Conservation (phyloP, 1,140 invertebrate genomes). For the Panagrolaimus sp. region DNA sequence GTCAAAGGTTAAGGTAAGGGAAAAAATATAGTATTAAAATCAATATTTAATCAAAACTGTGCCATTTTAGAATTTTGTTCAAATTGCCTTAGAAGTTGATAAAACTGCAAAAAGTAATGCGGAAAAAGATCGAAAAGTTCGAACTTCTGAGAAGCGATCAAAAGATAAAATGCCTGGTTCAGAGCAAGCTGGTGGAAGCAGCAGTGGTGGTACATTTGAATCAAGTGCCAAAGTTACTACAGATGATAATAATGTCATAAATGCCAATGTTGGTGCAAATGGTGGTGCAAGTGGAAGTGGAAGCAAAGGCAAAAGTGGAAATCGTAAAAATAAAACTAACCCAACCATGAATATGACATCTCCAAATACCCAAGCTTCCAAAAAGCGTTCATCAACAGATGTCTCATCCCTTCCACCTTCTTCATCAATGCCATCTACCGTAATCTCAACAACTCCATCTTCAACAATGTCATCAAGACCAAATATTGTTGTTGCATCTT, state of each 20-base stretch:
- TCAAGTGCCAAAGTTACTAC: neutral
- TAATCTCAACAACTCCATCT: too few relatives aligned
- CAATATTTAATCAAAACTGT: neutral
- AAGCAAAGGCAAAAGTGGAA: neutral
- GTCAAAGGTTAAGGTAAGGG: neutral
- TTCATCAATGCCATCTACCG: too few relatives aligned
- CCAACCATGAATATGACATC: neutral
- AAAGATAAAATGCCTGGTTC: constrained; percentile 15
- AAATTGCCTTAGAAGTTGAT: constrained; percentile 36
- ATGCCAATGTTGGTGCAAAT: neutral
- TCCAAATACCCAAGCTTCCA: neutral
- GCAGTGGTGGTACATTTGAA: neutral
- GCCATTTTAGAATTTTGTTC: constrained; percentile 35
- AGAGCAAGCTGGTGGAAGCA: neutral
- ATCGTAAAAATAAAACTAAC: neutral
- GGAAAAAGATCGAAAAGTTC: constrained; percentile 38
- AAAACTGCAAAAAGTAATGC: constrained; percentile 29
- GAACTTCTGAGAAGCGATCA: constrained; percentile 25
- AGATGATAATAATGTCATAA: neutral
- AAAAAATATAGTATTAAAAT: neutral
- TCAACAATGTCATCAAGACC: too few relatives aligned
- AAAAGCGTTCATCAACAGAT: too few relatives aligned
- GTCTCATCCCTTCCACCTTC: too few relatives aligned
- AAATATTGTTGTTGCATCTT: too few relatives aligned
- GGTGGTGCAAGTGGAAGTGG: too few relatives aligned